Evolutionary conservation across 2,113 vertebrate species (phyloP), one percentile per base, ranked within the genome.

Genomic region (Apteryx owenii): DNA sequence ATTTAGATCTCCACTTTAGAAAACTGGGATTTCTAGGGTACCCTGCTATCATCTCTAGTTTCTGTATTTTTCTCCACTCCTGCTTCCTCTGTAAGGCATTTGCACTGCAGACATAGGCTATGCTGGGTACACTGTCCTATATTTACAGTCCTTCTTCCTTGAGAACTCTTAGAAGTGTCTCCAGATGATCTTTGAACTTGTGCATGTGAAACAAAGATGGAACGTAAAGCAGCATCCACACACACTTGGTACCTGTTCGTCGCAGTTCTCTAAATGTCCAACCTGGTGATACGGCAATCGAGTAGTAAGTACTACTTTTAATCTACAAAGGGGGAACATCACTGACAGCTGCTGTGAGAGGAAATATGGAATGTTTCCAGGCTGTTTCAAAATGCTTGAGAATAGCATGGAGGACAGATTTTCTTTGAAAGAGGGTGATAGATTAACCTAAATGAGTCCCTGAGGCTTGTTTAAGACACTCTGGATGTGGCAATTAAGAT

Each of bases 151-250:
- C 33, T 53, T 44, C 29, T 36, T 76, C 3, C 0, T 0, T 85
- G 36, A 42, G 21, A 21, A 51, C 28, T 54, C 78, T 69, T 29
- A 61, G 19, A 84, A 73, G 17, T 12, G 20, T 81, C 48, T 83
- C 33, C 26, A 19, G 66, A 16, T 70, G 28, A 58, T 83, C 71
- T 76, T 90, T 14, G 13, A 83, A 81, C 18, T 70, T 76, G 28
- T 0, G 3, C 36, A 53, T n/a, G 21, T n/a, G 9, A 54, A 44
- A 11, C 4, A 90, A 25, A 17, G 12, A 53, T 2, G 7, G 42
- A 90, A 29, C 51, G 3, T 58, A 48, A 89, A 86, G 31, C 8
- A 83, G 5, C 6, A 73, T 40, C 26, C 61, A 54, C 15, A 18
- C 61, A 54, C 15, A 18, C 7, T 81, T 78, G 2, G 1, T 19